These are phyloP conservation scores for Tragelaphus imberbis DNA, from an alignment of 2,113 vertebrate genomes.

Conservation along the genomic window DNA sequence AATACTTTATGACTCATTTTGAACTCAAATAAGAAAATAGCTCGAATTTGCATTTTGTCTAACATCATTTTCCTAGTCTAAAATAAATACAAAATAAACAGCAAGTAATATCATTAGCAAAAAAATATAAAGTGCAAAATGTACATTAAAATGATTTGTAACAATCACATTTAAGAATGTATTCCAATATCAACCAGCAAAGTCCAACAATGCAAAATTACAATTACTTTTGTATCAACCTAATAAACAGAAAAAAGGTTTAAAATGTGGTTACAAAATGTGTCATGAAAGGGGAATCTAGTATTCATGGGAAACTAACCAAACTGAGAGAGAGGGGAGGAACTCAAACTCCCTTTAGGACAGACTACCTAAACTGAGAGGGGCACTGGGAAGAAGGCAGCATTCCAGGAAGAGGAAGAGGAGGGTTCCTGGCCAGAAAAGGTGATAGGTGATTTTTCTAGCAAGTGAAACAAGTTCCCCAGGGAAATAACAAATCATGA, in stretches of 20 bases:
- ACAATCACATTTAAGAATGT: background rate
- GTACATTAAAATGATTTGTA: background rate
- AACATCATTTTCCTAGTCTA: background rate
- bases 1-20: background rate
- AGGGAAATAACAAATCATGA: background rate
- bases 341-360: background rate
- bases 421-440: background rate
- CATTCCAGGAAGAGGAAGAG: background rate
- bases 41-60: background rate
- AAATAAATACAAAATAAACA: background rate
- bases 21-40: background rate
- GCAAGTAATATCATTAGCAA: background rate
- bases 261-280: background rate
- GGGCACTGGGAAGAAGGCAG: background rate
- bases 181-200: background rate
- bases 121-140: background rate
- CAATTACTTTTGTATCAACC: background rate
- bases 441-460: background rate
- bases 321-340: fast-evolving
- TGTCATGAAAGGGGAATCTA: background rate
- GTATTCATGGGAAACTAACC: background rate
- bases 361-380: background rate
- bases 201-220: background rate
- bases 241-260: background rate
- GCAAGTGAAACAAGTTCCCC: background rate